Conservation (phyloP, 2,888 invertebrate genomes). For the Epistrophe eligans region DNA sequence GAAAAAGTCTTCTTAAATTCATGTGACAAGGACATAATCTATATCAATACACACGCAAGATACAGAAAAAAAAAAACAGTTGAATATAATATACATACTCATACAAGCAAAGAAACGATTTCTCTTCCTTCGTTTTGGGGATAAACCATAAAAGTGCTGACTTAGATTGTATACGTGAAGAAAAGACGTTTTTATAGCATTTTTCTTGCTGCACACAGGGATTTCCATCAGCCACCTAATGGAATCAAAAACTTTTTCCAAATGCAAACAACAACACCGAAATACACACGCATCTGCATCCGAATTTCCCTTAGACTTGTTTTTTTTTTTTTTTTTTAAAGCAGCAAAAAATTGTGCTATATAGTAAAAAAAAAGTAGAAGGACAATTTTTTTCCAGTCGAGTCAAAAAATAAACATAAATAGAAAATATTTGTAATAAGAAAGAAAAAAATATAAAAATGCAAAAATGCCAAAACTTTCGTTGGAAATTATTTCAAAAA, state of each 20-base stretch:
- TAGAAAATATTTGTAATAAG: background rate
- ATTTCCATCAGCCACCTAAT: constrained; percentile 26
- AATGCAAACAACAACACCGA: constrained; percentile 21
- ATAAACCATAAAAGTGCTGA: constrained; percentile 21
- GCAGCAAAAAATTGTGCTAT: background rate
- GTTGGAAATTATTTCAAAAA: background rate
- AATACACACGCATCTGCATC: constrained; percentile 2
- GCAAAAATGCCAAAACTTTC: constrained; percentile 1
- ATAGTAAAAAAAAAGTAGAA: background rate
- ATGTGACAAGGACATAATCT: constrained; percentile 23
- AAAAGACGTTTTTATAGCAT: constrained; percentile 11
- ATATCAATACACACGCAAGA: background rate
- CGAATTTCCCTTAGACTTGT: background rate
- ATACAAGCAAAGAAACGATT: background rate
- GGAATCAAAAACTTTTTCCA: constrained; percentile 17
- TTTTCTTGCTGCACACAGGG: background rate
- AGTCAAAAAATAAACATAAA: background rate
- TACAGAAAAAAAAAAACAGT: background rate
- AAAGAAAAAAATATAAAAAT: background rate
- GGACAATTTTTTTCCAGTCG: background rate
- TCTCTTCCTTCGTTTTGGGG: constrained; percentile 11
- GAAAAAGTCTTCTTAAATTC: constrained; percentile 8
- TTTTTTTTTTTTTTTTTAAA: too few species aligned
- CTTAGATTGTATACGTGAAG: background rate
- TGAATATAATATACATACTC: background rate